These are phyloP conservation scores for Chymomyza fuscimana DNA, from an alignment of 2,888 invertebrate genomes.

Conservation along the genomic window DNA sequence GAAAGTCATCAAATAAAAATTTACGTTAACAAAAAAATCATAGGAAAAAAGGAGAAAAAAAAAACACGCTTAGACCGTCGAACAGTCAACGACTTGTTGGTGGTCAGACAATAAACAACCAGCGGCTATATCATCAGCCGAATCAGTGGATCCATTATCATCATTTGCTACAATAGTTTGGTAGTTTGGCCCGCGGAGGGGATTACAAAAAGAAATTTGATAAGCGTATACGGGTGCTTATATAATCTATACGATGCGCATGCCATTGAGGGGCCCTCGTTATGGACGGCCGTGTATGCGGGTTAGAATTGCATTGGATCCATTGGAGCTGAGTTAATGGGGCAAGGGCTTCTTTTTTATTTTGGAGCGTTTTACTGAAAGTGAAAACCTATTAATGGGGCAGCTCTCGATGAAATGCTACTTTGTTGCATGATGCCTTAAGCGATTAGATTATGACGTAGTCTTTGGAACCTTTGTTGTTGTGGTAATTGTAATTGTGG, in stretches of 20 bases:
- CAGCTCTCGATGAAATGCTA: conserved; percentile 53
- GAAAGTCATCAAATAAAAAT: conserved; percentile 57
- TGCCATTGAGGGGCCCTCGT: neutral
- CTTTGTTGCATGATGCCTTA: neutral
- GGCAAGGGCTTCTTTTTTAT: conserved; percentile 29
- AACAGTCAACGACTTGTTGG: conserved; percentile 36
- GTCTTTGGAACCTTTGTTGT: neutral
- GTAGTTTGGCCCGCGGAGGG: conserved; percentile 10
- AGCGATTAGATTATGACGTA: conserved; percentile 7
- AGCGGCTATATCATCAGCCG: conserved; percentile 47
- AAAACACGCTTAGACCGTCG: conserved; percentile 30
- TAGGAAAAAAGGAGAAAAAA: conserved; percentile 9
- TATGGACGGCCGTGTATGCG: neutral
- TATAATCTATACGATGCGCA: conserved; percentile 34
- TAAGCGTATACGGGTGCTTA: conserved; percentile 47
- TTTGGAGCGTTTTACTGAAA: conserved; percentile 36
- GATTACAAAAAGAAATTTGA: conserved; percentile 41
- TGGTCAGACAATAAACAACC: conserved; percentile 1
- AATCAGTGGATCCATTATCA: conserved; percentile 57
- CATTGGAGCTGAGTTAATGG: conserved; percentile 44
- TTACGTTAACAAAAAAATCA: conserved; percentile 37
- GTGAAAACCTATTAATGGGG: conserved; percentile 60
- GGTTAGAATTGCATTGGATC: conserved; percentile 50
- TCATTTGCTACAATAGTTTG: conserved; percentile 27
- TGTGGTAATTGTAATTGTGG: conserved; percentile 37